phyloP scores from a whole-genome alignment of 2,888 invertebrate genomes.

The Drosophila subsilvestris region DNA sequence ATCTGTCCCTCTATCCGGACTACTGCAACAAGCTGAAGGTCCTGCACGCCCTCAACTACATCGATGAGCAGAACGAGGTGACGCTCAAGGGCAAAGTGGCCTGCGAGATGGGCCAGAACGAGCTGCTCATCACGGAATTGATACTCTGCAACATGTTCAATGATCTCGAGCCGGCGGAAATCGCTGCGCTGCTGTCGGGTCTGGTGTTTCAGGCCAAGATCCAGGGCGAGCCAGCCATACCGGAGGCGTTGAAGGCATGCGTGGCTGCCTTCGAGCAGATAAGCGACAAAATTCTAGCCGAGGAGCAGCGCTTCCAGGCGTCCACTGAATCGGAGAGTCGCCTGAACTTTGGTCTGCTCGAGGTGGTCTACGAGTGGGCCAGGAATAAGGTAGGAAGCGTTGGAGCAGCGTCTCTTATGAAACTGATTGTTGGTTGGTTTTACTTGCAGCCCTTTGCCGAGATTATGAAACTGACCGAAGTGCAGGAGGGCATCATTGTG shows the following conservation, averaged over 20 bases:
- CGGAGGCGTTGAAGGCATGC: slow-evolving; percentile 85
- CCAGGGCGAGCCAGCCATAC: slow-evolving; percentile 85
- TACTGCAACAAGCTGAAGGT: slow-evolving; percentile 92
- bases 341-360: slow-evolving; percentile 95
- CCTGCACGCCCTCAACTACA: slow-evolving; percentile 89
- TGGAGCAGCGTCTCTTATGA: background rate
- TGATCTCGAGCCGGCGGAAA: slow-evolving; percentile 93
- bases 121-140: slow-evolving; percentile 96
- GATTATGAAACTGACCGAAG: slow-evolving; percentile 95
- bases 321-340: slow-evolving; percentile 85
- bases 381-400: slow-evolving; percentile 88
- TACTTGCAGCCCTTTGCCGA: slow-evolving; percentile 92
- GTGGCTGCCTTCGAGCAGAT: slow-evolving; percentile 89
- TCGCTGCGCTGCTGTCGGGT: slow-evolving; percentile 96
- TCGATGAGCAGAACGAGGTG: slow-evolving; percentile 90
- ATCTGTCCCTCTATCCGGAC: slow-evolving; percentile 94
- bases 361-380: slow-evolving; percentile 99
- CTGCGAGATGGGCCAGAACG: slow-evolving; percentile 94
- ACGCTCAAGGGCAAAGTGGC: slow-evolving; percentile 93
- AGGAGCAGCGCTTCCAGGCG: slow-evolving; percentile 85
- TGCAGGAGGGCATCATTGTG: slow-evolving; percentile 99
- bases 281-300: slow-evolving; percentile 87
- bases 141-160: slow-evolving; percentile 95
- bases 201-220: slow-evolving; percentile 95
- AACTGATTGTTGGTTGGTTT: background rate